Evolutionary conservation across 53 echinoderm and acorn worm genomes (phyloP), one percentile per base, ranked within the genome.

Genomic region (Luidia sarsii): DNA sequence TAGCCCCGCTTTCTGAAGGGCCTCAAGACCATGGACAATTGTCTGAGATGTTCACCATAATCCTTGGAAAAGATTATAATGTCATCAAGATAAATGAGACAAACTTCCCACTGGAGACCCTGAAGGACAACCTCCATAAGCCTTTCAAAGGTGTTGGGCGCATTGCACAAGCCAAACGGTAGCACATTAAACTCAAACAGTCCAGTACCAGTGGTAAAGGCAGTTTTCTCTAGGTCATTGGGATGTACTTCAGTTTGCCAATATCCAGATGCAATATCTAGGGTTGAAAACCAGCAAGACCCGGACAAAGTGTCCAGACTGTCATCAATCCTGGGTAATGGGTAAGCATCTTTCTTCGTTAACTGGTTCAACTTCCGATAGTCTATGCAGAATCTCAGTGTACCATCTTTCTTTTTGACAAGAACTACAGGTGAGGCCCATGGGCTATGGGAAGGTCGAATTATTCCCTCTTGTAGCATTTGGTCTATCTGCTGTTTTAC

Each of bases 161-260:
- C 85, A 74, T 90, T 90, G 13, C 74, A 81, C 3, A 90, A 64
- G 3, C 85, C 90, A 67, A 89, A 81, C 3, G 90, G 90, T 50
- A 90, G 71, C 2, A 80, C 80, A 2, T 49, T 67, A 36, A 79
- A 90, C 39, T 86, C 49, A 65, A 51, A 85, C 13, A 90, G 39
- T 3, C 90, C 90, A 54, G 48, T 64, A 29, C 85, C 50, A 2
- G 70, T 63, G 16, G 80, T 65, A 39, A 69, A 85, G 9, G 81
- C 90, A 14, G 90, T 86, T 23, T 73, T 55, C 6, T 65, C 39
- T 8, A 25, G 28, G 28, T 57, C 59, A 4, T 57, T 15, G 2
- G 27, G 59, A 35, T 63, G 20, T 16, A 36, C n/a, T n/a, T 63
- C 35, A 16, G 2, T 32, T 4, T 61, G 32, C 33, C 61, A 61